These are phyloP conservation scores for Columba janthina DNA, from an alignment of 2,113 vertebrate genomes.

Conservation along the genomic window DNA sequence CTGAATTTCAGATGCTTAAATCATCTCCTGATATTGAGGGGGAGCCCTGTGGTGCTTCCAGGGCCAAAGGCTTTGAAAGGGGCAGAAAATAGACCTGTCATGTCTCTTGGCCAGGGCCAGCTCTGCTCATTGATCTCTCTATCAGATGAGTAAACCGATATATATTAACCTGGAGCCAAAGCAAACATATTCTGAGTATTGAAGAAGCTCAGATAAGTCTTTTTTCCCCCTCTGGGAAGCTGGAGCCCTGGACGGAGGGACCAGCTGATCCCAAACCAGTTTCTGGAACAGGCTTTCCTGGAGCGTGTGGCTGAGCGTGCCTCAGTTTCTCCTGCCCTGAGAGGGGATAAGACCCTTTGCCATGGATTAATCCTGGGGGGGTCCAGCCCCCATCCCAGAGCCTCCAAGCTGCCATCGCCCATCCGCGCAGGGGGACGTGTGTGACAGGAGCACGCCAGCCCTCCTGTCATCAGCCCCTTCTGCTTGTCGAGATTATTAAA, in stretches of 20 bases:
- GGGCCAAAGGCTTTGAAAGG: background rate
- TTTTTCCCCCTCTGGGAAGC: background rate
- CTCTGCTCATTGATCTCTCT: constrained; percentile 24
- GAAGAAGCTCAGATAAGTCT: background rate
- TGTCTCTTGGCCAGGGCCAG: background rate
- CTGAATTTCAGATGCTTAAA: background rate
- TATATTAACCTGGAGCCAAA: constrained; percentile 14
- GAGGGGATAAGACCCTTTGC: too few relatives aligned
- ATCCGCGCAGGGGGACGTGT: background rate
- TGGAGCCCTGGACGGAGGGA: background rate
- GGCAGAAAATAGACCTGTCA: background rate
- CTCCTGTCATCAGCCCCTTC: background rate
- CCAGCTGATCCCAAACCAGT: background rate
- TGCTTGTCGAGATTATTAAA: background rate
- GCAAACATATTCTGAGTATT: background rate
- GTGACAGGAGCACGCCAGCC: background rate
- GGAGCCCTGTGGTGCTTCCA: fast-evolving
- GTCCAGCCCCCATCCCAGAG: background rate
- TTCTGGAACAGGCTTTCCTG: fast-evolving
- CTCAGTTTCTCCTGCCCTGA: background rate
- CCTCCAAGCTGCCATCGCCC: fast-evolving
- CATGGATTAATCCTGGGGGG: fast-evolving
- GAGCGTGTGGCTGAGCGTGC: fast-evolving
- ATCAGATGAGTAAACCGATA: background rate
- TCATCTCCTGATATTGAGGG: background rate